Evolutionary conservation across 2,113 vertebrate species (phyloP), one percentile per base, ranked within the genome.

Genomic region (Vidua chalybeata): DNA sequence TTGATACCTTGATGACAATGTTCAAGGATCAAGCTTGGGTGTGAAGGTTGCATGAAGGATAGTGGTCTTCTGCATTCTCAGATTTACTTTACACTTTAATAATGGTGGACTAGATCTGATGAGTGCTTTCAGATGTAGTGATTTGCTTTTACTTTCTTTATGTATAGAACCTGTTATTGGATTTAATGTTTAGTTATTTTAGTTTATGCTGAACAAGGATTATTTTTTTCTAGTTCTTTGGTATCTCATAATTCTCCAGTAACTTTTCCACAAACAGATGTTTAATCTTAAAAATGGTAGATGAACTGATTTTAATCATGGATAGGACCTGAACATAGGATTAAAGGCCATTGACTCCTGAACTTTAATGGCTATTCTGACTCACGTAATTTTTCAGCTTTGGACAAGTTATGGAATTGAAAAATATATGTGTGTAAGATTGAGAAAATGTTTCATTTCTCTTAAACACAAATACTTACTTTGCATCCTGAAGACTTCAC

Each of bases 1-100:
- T 22, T 0, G 1, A n/a, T 35, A n/a, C 0, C 2, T 21, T 48
- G n/a, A 62, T 71, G 41, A 31, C 9, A 59, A 7, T 41, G 19
- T 76, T 92, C 37, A 62, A 79, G 45, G 23, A n/a, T 15, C 1
- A 13, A 63, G 22, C 30, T 51, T 41, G 46, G 8, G 31, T 39
- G 3, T 58, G 43, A 77, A 48, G 6, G 2, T 8, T 59, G 9
- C 41, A 10, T 37, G 37, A 59, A 76, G 14, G 15, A 30, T 21
- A 48, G 49, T 52, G 41, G 24, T 45, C 6, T 77, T 54, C 77
- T 85, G 15, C 20, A 11, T 54, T 79, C 24, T 72, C 18, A 82
- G 43, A 14, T 79, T 75, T 77, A 45, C 24, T 46, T 67, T 37
- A 27, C 58, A 33, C 21, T 71, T 14, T 88, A 43, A 3, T 5